These are phyloP conservation scores for Calcarius lapponicus DNA, from an alignment of 2,797 vertebrate species.

Conservation along the genomic window DNA sequence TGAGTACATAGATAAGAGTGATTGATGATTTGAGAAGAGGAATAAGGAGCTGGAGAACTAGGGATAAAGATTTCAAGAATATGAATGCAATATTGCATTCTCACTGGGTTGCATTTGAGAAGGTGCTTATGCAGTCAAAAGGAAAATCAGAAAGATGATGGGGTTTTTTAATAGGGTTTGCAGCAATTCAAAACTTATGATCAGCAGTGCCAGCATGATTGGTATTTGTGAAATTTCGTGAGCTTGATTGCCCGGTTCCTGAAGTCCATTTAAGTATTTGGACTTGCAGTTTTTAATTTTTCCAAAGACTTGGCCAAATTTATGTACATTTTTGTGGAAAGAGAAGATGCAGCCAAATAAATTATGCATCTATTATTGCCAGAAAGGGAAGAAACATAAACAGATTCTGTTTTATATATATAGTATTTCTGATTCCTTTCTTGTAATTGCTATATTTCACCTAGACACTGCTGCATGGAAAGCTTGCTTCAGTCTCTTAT, in stretches of 20 bases:
- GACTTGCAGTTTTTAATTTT: not conserved
- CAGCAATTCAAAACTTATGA: not conserved
- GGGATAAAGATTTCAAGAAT: not conserved
- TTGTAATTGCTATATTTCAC: not conserved
- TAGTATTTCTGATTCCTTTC: not conserved
- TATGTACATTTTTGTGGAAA: not conserved
- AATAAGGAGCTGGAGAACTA: not conserved
- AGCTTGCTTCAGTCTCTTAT: not conserved
- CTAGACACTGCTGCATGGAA: not conserved
- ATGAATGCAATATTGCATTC: not conserved
- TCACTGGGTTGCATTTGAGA: not conserved
- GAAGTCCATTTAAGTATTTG: not conserved
- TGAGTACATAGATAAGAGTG: not conserved
- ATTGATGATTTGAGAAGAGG: not conserved
- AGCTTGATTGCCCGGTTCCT: not conserved
- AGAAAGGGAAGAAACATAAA: not conserved
- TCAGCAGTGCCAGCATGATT: not conserved
- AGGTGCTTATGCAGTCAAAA: not conserved
- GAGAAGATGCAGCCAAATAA: not conserved
- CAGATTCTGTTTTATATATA: not conserved
- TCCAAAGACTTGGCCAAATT: not conserved
- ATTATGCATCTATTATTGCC: not conserved
- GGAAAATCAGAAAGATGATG: not conserved
- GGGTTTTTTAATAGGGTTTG: not conserved
- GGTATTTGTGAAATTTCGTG: not conserved